These are phyloP conservation scores for Kryphioiulus occultus DNA, from an alignment of 2,888 invertebrate species.

Conservation along the genomic window DNA sequence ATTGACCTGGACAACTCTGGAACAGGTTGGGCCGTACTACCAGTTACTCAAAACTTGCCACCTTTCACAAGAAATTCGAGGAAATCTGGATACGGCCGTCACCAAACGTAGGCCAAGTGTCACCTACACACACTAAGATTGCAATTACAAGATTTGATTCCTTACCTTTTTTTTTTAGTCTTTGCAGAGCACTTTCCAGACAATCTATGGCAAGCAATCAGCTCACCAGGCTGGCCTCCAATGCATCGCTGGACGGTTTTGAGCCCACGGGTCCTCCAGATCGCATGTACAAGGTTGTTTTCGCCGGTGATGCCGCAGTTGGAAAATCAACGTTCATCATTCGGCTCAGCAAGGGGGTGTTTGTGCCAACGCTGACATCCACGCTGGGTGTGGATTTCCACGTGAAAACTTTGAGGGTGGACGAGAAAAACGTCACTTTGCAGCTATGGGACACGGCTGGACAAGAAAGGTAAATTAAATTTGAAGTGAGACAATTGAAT, in stretches of 20 bases:
- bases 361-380: slow-evolving; percentile 67
- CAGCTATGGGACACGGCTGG: slow-evolving; percentile 72
- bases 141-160: background rate
- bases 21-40: slow-evolving; percentile 49
- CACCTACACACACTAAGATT: background rate
- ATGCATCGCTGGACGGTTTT: slow-evolving; percentile 41
- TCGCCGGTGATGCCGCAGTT: slow-evolving; percentile 71
- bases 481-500: background rate
- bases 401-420: slow-evolving; percentile 67
- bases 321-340: slow-evolving; percentile 71
- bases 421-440: slow-evolving; percentile 65
- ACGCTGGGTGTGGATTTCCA: slow-evolving; percentile 70
- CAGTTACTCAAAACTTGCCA: slow-evolving; percentile 21
- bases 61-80: background rate
- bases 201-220: background rate
- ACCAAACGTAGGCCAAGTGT: background rate
- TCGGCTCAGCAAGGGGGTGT: slow-evolving; percentile 68
- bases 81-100: background rate
- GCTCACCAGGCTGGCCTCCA: background rate
- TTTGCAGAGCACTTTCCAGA: slow-evolving; percentile 40
- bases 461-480: slow-evolving; percentile 64
- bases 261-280: slow-evolving; percentile 64
- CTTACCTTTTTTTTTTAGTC: background rate
- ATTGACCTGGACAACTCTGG: slow-evolving; percentile 26
- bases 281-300: slow-evolving; percentile 69